A percentile compares a stretch with the other conserved stretches of the same genome.
Conservation (phyloP, 2,888 invertebrate species). For the Schrankia costaestrigalis region DNA sequence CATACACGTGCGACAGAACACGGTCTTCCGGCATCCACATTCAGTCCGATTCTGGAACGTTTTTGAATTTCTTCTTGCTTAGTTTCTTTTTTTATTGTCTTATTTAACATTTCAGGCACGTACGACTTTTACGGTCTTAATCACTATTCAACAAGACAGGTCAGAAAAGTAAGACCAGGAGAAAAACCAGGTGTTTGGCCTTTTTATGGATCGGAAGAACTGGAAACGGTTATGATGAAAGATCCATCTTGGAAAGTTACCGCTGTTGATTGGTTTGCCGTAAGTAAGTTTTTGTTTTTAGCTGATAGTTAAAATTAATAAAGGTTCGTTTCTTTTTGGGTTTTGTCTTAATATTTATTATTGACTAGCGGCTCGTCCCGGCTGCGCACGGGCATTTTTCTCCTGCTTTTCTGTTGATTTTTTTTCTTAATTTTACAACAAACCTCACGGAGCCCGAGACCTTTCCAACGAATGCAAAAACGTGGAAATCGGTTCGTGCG, state of each 20-base stretch:
- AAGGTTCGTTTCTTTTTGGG: not conserved
- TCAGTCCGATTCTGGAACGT: not conserved
- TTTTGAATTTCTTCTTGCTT: not conserved
- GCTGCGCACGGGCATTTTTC: too few relatives aligned
- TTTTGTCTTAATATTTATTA: too few relatives aligned
- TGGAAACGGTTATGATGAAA: slow-evolving; percentile 21
- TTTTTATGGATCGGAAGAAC: slow-evolving; percentile 23
- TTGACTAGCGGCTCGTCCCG: too few relatives aligned
- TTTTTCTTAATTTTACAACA: too few relatives aligned
- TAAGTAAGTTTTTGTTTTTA: slow-evolving; percentile 8
- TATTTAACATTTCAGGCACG: slow-evolving; percentile 25
- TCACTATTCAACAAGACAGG: slow-evolving; percentile 30
- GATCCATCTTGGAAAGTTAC: slow-evolving; percentile 19
- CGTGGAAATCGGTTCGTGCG: too few relatives aligned
- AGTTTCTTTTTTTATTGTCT: not conserved
- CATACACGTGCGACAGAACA: too few relatives aligned
- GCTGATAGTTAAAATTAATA: too few relatives aligned
- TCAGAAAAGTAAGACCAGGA: slow-evolving; percentile 24
- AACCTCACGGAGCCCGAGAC: too few relatives aligned
- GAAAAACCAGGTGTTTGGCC: slow-evolving; percentile 29
- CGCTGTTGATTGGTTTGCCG: slow-evolving; percentile 19
- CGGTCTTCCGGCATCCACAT: too few relatives aligned
- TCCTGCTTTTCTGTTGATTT: too few relatives aligned
- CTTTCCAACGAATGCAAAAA: too few relatives aligned
- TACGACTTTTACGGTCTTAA: slow-evolving; percentile 39